Evolutionary conservation across 2,113 vertebrate species (phyloP).

Genomic region (Oncorhynchus mykiss): DNA sequence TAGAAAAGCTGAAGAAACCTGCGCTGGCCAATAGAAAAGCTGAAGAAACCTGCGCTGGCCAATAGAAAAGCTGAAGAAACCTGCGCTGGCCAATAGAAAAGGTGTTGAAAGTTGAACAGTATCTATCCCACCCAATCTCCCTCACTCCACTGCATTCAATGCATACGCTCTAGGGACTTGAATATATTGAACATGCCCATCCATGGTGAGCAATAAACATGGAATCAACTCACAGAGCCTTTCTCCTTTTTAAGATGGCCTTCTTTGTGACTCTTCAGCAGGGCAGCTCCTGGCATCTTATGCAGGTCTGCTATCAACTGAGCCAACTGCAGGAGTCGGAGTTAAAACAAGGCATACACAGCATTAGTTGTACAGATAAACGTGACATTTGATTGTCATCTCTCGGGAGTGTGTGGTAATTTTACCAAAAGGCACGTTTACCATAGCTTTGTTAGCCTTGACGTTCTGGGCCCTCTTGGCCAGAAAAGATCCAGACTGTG

Average conservation of each 20-base stretch:
- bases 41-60: not conserved
- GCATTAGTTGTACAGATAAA: not conserved
- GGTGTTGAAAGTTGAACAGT: too few relatives aligned
- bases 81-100: too few relatives aligned
- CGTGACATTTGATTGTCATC: too few relatives aligned
- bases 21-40: too few relatives aligned
- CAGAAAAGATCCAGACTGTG: constrained; percentile 49
- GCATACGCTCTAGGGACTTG: too few relatives aligned
- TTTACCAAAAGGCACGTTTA: constrained; percentile 21
- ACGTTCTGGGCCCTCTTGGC: constrained; percentile 71
- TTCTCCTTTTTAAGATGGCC: constrained; percentile 41
- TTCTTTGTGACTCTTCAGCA: constrained; percentile 48
- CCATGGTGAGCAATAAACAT: too few relatives aligned
- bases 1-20: too few relatives aligned
- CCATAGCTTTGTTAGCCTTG: constrained; percentile 77
- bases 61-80: not conserved
- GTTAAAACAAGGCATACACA: not conserved
- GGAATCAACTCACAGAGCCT: constrained; percentile 46
- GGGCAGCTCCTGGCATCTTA: constrained; percentile 62
- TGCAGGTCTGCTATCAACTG: constrained; percentile 77
- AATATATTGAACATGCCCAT: too few relatives aligned
- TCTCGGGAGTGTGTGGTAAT: not conserved
- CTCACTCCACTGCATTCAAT: too few relatives aligned
- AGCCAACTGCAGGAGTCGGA: constrained; percentile 60
- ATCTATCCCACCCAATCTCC: too few relatives aligned